Base-by-base conservation (phyloP, 2,113 vertebrate genomes). In the Microtus oregoni region DNA sequence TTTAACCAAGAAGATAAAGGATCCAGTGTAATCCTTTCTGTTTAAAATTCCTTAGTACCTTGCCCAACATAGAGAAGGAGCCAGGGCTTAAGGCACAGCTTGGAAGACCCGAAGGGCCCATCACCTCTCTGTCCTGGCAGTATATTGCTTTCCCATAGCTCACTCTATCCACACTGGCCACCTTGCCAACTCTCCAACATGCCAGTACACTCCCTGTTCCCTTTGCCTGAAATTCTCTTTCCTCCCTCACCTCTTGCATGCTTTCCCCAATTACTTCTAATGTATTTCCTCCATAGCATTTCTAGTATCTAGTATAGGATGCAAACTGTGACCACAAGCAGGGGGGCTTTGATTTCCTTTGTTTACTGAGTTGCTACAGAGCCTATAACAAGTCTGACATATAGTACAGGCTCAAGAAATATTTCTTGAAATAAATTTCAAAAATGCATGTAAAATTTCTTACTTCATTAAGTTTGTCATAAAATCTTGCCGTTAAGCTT, bases 341-440 rank as follows among this genome's bases (percentile, higher is more conserved):
- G 12, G 83, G 55, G 30, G 63, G 68, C 24, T 96, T 91, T 78
- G 30, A 55, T 91, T 47, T 91, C 8, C 14, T 87, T 83, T 89
- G 20, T 81, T 72, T 68, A 77, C 5, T 67, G 73, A 19, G 72
- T 86, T 94, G 73, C 73, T 92, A 47, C 4, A 86, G 14, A 8
- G 55, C 11, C 50, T 90, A 72, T 61, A 88, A 86, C 22, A 94
- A 61, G 9, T 38, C 38, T 26, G 5, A 63, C 3, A 52, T 22
- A 75, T 5, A 83, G 32, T 44, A 77, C 4, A 24, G 91, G 35
- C 19, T 86, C 41, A 81, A 65, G 38, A 95, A 90, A 73, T 77
- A 61, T 55, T 68, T 92, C 11, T 65, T 95, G 55, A 96, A 58
- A 92, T 83, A 38, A 92, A 61, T 50, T 91, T 92, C 35, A 79